Evolutionary conservation across 2,113 vertebrate genomes (phyloP), one percentile per base, ranked within the genome.

Genomic region (Pagrus major): DNA sequence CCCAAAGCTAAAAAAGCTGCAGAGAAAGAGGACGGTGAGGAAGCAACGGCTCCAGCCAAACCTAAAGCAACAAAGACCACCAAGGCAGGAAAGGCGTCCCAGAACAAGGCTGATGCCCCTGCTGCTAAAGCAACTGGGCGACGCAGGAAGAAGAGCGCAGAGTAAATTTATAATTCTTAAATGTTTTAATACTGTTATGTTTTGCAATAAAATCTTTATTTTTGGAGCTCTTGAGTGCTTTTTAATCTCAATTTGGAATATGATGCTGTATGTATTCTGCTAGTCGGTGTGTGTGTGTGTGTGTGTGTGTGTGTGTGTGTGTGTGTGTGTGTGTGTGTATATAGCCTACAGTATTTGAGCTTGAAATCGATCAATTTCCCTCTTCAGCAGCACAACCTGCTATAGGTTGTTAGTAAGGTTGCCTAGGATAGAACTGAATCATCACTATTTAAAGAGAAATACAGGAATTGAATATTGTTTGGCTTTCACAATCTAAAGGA

Each of bases 1-100:
- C 91, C 93, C 7, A 95, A 92, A 70, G 79, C 82, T 47, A 95
- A 93, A 55, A 89, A 80, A 37, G 55, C 46, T 31, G 71, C 55
- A 10, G 71, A 31, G 0, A 71, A 56, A 3, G 78, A 1, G 21
- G 20, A 21, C 0, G 54, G 0, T 2, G 35, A 80, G 3, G 71
- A 0, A 46, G 21, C 18, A 2, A 21, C 75, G 5, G 47, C 27
- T 6, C 2, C 76, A 3, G 14, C 55, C 1, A 84, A 91, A 67
- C 47, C 88, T 27, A 86, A 92, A 71, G 76, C 29, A 0, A 41
- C 54, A 15, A 92, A 91, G 37, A 14, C 78, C 6, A 41, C 47
- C 0, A 88, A 84, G 16, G 46, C 63, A 1, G 76, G 21, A 14
- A 78, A 63, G 7, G 71, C 10, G 0, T 3, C 65, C 4, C 10